A percentile compares a stretch with the other conserved stretches of the same genome.
Conservation (phyloP, 2,113 vertebrate species). For the Larimichthys polyactis region DNA sequence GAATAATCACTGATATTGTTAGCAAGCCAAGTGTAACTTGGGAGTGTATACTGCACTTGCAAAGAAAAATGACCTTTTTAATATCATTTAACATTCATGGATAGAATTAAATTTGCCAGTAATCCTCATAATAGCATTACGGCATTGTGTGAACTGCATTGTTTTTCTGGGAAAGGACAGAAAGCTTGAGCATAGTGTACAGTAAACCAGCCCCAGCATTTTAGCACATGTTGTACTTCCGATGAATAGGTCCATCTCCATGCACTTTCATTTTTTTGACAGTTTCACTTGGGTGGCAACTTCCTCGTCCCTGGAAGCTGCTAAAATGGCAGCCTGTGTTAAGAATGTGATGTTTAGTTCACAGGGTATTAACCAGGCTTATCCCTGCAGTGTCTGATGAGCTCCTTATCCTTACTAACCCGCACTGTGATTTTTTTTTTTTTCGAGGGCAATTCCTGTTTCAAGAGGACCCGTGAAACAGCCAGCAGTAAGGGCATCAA, state of each 20-base stretch:
- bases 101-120: conserved; percentile 6
- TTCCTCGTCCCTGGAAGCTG: conserved; percentile 39
- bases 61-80: conserved; percentile 26
- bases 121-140: conserved; percentile 34
- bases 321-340: conserved; percentile 49
- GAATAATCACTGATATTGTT: background rate
- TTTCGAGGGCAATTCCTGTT: conserved; percentile 1
- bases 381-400: conserved; percentile 67
- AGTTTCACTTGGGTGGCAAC: conserved; percentile 60
- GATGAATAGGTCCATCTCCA: conserved; percentile 1
- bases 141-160: background rate
- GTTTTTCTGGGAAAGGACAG: background rate
- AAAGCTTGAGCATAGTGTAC: background rate
- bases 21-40: background rate
- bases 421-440: background rate
- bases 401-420: conserved; percentile 61
- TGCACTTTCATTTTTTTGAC: conserved; percentile 16
- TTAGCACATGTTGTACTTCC: background rate
- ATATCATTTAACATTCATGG: conserved; percentile 28
- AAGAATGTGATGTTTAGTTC: conserved; percentile 64
- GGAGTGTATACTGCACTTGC: background rate
- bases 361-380: conserved; percentile 68
- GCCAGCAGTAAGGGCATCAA: conserved; percentile 32
- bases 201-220: background rate
- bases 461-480: conserved; percentile 38